A percentile compares a stretch with the other conserved stretches of the same genome.
phyloP scores from a whole-genome alignment of 2,113 vertebrate species.

The Chinchilla lanigera region DNA sequence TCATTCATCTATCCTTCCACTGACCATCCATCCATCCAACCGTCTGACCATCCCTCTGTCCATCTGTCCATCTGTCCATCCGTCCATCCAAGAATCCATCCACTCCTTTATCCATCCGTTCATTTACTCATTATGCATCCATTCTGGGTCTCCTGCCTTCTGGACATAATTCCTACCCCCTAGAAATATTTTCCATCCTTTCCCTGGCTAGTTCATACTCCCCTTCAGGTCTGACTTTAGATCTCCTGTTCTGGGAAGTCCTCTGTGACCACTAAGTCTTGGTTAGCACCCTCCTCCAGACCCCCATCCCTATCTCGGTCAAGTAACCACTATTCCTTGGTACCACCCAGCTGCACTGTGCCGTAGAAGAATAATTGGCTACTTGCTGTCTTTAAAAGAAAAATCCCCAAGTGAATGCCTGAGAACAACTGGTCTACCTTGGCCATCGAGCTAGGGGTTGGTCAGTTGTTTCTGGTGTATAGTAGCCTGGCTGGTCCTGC shows the following conservation, averaged over 20 bases:
- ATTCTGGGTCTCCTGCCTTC: not conserved
- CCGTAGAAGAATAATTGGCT: not conserved
- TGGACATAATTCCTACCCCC: not conserved
- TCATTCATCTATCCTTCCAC: not conserved
- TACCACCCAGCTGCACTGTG: no score
- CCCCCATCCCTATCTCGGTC: not conserved
- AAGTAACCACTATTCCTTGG: not conserved
- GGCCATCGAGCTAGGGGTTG: not conserved
- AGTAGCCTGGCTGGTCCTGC: not conserved
- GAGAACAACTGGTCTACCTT: not conserved
- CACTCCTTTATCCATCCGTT: not conserved
- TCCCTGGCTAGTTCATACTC: not conserved
- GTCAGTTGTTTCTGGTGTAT: not conserved
- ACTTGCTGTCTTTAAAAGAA: not conserved
- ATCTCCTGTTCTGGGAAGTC: not conserved
- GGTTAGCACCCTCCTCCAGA: not conserved
- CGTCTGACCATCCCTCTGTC: not conserved
- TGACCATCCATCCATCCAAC: not conserved
- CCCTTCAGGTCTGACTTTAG: not conserved
- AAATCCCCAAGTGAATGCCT: not conserved
- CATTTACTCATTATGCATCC: no score
- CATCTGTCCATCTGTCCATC: not conserved
- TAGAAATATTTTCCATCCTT: not conserved
- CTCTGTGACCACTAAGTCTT: not conserved
- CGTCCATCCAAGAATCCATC: no score